A percentile compares a stretch with the other conserved stretches of the same genome.
phyloP scores from a whole-genome alignment of 2,888 invertebrate genomes.

The Ecliptopera silaceata region DNA sequence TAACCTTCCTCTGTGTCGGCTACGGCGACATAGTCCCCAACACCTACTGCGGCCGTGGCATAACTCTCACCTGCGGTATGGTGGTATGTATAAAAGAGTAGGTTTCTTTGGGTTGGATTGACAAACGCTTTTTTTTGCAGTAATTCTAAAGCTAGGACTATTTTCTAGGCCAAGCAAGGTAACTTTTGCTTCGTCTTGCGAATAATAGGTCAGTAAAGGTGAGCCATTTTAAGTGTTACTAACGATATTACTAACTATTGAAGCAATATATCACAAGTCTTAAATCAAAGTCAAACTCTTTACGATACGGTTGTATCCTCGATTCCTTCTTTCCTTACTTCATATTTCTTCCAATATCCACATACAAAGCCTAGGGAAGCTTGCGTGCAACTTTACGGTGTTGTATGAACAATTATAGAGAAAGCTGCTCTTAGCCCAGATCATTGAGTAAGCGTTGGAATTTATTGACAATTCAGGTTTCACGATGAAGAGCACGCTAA shows the following conservation, averaged over 20 bases:
- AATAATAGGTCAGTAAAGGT: conserved; percentile 74
- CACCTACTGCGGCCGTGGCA: conserved; percentile 99
- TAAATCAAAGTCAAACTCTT: conserved; percentile 82
- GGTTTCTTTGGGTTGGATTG: conserved; percentile 64
- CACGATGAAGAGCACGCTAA: conserved; percentile 99
- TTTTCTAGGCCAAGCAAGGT: conserved; percentile 64
- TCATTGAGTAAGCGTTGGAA: conserved; percentile 67
- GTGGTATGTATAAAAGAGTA: conserved; percentile 92
- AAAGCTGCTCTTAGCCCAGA: conserved; percentile 43
- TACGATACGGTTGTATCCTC: conserved; percentile 45
- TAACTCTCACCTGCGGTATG: conserved; percentile 99
- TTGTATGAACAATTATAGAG: conserved; percentile 44
- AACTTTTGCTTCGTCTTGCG: conserved; percentile 66
- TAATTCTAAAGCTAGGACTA: conserved; percentile 43
- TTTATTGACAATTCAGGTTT: conserved; percentile 89
- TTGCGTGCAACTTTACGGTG: conserved; percentile 54
- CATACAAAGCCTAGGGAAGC: conserved; percentile 40
- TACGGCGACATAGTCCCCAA: conserved; percentile 99
- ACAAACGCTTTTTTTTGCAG: conserved; percentile 43
- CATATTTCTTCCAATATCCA: conserved; percentile 52
- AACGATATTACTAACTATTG: conserved; percentile 52
- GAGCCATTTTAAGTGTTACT: conserved; percentile 81
- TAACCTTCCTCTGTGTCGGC: conserved; percentile 99
- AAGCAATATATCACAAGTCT: conserved; percentile 56
- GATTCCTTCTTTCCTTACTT: conserved; percentile 46